Conservation (phyloP, 2,113 vertebrate species). For the Murina feae region DNA sequence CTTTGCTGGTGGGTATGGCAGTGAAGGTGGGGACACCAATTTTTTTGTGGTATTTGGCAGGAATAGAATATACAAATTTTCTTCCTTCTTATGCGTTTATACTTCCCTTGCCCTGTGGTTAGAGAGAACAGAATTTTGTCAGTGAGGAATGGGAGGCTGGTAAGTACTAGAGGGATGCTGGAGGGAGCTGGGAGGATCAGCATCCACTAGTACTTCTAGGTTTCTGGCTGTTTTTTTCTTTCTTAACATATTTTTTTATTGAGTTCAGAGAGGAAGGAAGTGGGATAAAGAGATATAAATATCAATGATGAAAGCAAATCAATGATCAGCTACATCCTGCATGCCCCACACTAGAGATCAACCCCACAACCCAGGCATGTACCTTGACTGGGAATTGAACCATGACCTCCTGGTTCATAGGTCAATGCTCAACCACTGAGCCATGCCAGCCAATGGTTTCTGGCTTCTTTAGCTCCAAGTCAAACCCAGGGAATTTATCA, state of each 20-base stretch:
- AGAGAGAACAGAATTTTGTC: background rate
- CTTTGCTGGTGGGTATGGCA: background rate
- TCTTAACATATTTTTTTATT: no score
- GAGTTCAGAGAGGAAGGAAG: no score
- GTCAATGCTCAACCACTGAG: no score
- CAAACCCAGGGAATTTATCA: background rate
- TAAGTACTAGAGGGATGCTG: rapidly evolving
- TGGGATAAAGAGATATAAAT: no score
- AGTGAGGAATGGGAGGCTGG: no score
- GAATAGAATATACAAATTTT: background rate
- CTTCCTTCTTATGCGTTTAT: background rate
- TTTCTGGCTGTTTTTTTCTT: background rate
- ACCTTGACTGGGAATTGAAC: no score
- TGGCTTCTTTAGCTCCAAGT: background rate
- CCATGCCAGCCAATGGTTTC: no score
- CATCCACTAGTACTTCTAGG: background rate
- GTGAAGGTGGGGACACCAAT: background rate
- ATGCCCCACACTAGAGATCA: no score
- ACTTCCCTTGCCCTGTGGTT: background rate
- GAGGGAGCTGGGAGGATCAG: background rate
- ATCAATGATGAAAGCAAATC: no score
- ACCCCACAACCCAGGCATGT: no score
- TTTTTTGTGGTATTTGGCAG: background rate
- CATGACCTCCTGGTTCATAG: no score
- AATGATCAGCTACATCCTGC: no score